phyloP scores from a whole-genome alignment of 1,140 invertebrate genomes.

The Zaprionus africanus region DNA sequence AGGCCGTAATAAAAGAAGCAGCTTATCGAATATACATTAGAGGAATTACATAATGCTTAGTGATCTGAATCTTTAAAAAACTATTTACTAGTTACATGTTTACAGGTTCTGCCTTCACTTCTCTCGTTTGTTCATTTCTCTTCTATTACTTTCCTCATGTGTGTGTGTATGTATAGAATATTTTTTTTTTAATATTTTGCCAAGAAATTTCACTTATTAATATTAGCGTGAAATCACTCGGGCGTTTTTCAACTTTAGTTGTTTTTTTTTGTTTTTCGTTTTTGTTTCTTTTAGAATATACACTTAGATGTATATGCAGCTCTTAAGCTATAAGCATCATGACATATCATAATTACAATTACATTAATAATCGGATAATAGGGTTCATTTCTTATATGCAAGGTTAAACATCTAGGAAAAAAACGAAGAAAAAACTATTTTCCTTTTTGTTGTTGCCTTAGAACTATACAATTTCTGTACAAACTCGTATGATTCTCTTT shows the following conservation, averaged over 20 bases:
- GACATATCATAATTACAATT: constrained; percentile 19
- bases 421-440: constrained; percentile 30
- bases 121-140: constrained; percentile 5
- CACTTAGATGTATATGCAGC: constrained; percentile 35
- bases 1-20: constrained; percentile 49
- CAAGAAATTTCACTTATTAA: constrained; percentile 63
- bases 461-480: constrained; percentile 39
- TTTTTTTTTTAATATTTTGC: constrained; percentile 8
- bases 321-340: constrained; percentile 39
- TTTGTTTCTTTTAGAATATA: constrained; percentile 12
- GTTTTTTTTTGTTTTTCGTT: not conserved
- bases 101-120: constrained; percentile 20
- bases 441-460: constrained; percentile 25
- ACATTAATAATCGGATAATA: constrained; percentile 37
- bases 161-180: constrained; percentile 5
- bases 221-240: constrained; percentile 59
- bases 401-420: constrained; percentile 30
- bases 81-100: constrained; percentile 12
- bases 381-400: constrained; percentile 9
- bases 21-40: constrained; percentile 36
- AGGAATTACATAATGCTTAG: constrained; percentile 36
- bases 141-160: not conserved
- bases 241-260: constrained; percentile 19
- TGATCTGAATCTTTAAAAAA: constrained; percentile 21
- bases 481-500: constrained; percentile 10